Base-by-base conservation (phyloP, 2,113 vertebrate genomes). In the Rhadina sibilatrix region DNA sequence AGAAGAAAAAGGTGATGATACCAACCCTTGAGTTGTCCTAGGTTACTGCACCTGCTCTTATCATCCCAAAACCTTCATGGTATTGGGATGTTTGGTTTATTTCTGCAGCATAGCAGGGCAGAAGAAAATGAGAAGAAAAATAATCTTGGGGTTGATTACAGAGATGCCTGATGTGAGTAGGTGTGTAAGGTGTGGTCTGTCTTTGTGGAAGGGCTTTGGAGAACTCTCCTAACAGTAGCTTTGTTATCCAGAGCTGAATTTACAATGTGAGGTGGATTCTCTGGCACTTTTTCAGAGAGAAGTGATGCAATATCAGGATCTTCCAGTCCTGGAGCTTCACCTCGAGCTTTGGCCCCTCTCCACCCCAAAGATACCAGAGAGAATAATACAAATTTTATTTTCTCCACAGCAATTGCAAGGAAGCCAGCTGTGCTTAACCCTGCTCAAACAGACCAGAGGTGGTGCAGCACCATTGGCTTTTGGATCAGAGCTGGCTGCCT, bases 381-480 rank as follows among this genome's bases (percentile, higher is more conserved):
- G 3, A 53, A 23, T n/a, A 44, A 50, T 12, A 13, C 5, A 35
- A 12, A 8, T 37, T 27, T 31, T 53, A 3, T 35, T 76, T 12
- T 27, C 12, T 59, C 28, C 31, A 20, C 24, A 15, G 11, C 3
- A 2, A 18, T 59, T 57, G n/a, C 17, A 15, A 22, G 25, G 79
- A 66, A 85, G 24, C 47, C 42, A 15, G 5, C 5, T 56, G 60
- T 38, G 76, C 10, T 94, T 57, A 53, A 52, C 35, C 1, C 14
- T 75, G 1, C n/a, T 74, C 37, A 18, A 11, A 14, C 11, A 5
- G 35, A 40, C 14, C 0, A 0, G 35, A 40, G 74, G 28, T 63
- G 60, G 10, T 87, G 47, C 37, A 63, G 46, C 68, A n/a, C 56
- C 17, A 6, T 1, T 37, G 24, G 35, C 47, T 78, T 14, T 78